Evolutionary conservation across 2,888 invertebrate species (phyloP).

Genomic region (Laothoe populi): DNA sequence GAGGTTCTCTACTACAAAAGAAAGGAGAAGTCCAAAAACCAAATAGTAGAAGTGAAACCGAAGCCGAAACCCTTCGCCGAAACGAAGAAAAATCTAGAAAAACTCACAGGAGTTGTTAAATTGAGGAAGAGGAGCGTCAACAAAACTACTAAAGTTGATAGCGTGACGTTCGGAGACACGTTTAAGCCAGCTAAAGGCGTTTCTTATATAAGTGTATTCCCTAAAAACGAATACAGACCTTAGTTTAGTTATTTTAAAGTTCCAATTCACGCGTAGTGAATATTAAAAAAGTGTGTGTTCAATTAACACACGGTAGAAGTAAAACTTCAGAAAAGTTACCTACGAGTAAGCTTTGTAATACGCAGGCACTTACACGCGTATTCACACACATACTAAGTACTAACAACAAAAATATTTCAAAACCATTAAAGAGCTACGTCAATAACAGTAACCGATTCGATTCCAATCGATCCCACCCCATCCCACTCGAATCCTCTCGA

Average conservation of each 20-base stretch:
- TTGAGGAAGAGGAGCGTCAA: slow-evolving; percentile 39
- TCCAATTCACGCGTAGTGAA: too few relatives aligned
- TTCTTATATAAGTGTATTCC: slow-evolving; percentile 73
- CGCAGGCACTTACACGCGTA: too few relatives aligned
- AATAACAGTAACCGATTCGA: too few relatives aligned
- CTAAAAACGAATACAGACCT: slow-evolving; percentile 64
- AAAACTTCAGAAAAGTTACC: too few relatives aligned
- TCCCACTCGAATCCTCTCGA: too few relatives aligned
- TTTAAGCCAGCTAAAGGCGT: slow-evolving; percentile 72
- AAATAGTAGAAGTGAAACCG: slow-evolving; percentile 50
- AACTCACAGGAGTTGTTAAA: slow-evolving; percentile 38
- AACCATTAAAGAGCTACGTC: too few relatives aligned
- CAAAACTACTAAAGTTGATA: slow-evolving; percentile 42
- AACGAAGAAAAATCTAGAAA: slow-evolving; percentile 46
- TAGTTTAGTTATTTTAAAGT: slow-evolving; percentile 42
- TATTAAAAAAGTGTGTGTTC: too few relatives aligned
- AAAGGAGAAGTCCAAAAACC: slow-evolving; percentile 73
- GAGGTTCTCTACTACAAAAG: slow-evolving; percentile 92
- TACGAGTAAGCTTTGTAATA: too few relatives aligned
- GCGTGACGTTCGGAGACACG: slow-evolving; percentile 74
- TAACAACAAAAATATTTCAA: too few relatives aligned
- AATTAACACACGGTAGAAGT: too few relatives aligned
- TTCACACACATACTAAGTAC: too few relatives aligned
- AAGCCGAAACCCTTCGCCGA: slow-evolving; percentile 50
- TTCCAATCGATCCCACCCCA: too few relatives aligned